phyloP scores from a whole-genome alignment of 2,888 invertebrate species.

The Noctua janthe region DNA sequence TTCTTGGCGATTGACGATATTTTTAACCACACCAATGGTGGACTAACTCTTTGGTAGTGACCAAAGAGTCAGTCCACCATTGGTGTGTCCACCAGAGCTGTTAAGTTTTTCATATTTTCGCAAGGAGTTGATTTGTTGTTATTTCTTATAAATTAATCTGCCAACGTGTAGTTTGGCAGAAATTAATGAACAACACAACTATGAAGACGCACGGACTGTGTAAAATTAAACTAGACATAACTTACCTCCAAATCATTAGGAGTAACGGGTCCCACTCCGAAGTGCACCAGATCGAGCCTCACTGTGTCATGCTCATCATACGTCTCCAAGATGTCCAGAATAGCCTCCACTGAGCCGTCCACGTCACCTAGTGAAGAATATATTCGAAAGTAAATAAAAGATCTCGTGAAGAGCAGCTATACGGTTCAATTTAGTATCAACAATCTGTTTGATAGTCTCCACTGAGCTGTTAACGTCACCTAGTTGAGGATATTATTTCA shows the following conservation, averaged over 20 bases:
- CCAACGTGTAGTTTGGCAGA: not conserved
- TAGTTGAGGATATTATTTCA: too few relatives aligned
- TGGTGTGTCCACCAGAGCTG: not conserved
- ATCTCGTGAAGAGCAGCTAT: not conserved
- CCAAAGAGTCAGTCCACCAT: not conserved
- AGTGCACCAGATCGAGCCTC: conserved; percentile 95
- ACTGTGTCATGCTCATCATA: conserved; percentile 94
- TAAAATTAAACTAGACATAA: too few relatives aligned
- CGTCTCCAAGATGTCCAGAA: conserved; percentile 96
- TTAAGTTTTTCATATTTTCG: not conserved
- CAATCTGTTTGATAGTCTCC: not conserved
- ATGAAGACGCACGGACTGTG: too few relatives aligned
- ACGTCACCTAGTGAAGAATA: conserved; percentile 93
- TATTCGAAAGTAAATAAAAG: not conserved
- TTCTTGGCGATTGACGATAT: not conserved
- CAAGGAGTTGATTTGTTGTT: not conserved
- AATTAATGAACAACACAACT: not conserved
- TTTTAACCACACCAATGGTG: not conserved
- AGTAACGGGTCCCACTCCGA: conserved; percentile 96
- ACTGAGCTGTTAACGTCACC: not conserved
- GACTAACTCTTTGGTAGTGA: too few relatives aligned
- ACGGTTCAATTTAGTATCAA: not conserved
- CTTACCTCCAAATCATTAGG: conserved; percentile 94
- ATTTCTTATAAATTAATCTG: not conserved
- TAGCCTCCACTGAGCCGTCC: conserved; percentile 98